phyloP scores from a whole-genome alignment of 2,888 invertebrate species.

The Pasiphila rectangulata region DNA sequence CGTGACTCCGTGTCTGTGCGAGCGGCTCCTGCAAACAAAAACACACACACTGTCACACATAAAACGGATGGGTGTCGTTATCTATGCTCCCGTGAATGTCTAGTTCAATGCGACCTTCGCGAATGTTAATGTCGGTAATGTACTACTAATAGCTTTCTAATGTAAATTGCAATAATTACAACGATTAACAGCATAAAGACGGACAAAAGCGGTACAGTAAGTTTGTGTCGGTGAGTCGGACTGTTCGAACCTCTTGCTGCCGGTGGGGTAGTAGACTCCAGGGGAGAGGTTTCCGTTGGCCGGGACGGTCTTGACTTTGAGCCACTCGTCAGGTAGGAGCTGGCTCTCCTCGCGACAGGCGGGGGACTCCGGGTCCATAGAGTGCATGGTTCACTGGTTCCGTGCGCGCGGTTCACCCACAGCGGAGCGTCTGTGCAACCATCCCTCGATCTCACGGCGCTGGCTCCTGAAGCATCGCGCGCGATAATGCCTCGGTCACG shows the following conservation, averaged over 20 bases:
- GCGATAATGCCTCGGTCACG: conserved; percentile 78
- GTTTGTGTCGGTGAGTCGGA: conserved; percentile 54
- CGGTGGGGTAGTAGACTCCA: conserved; percentile 74
- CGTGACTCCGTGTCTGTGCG: conserved; percentile 84
- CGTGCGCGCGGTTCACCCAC: conserved; percentile 62
- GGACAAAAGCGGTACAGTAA: conserved; percentile 73
- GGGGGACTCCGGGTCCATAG: conserved; percentile 71
- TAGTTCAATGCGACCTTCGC: conserved; percentile 67
- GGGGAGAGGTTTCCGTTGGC: conserved; percentile 75
- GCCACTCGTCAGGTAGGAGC: conserved; percentile 75
- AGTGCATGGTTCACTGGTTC: conserved; percentile 68
- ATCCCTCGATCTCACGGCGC: conserved; percentile 62
- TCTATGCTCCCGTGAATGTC: conserved; percentile 53
- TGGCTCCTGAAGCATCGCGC: conserved; percentile 76
- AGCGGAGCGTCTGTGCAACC: conserved; percentile 59
- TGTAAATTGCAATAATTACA: conserved; percentile 46
- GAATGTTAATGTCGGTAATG: conserved; percentile 67
- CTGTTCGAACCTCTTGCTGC: conserved; percentile 74
- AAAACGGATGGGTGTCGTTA: conserved; percentile 45
- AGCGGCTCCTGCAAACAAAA: conserved; percentile 83
- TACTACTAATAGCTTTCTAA: conserved; percentile 52
- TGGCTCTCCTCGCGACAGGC: conserved; percentile 72
- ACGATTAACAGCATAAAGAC: conserved; percentile 39
- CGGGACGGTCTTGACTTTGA: conserved; percentile 67
- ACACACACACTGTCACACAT: conserved; percentile 42